Percentiles rank a stretch among this genome's conserved stretches.
Evolutionary conservation across 2,888 invertebrate genomes (phyloP).

Genomic region (Brassicogethes aeneus): DNA sequence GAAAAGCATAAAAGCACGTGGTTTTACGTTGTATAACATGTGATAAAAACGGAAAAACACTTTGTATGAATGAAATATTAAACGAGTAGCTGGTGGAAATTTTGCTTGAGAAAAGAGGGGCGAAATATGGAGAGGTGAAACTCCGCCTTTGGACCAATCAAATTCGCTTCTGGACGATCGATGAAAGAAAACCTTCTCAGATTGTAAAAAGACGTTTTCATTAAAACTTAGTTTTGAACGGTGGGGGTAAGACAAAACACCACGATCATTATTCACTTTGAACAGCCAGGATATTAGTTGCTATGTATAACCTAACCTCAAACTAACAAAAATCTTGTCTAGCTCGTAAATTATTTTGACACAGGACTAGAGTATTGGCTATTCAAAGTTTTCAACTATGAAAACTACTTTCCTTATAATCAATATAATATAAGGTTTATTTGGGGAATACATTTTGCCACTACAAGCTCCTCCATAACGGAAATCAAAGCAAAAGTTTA

Average conservation of each 20-base stretch:
- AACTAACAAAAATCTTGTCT: slow-evolving; percentile 39
- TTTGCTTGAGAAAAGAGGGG: slow-evolving; percentile 8
- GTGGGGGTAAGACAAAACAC: slow-evolving; percentile 35
- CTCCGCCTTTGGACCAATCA: slow-evolving; percentile 40
- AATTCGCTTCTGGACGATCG: slow-evolving; percentile 31
- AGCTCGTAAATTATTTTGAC: slow-evolving; percentile 43
- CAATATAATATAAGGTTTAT: slow-evolving; percentile 16
- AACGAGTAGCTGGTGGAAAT: slow-evolving; percentile 12
- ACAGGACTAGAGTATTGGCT: slow-evolving; percentile 36
- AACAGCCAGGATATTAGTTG: slow-evolving; percentile 40
- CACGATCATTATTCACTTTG: slow-evolving; percentile 41
- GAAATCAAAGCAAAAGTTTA: too few relatives aligned
- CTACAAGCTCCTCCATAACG: too few relatives aligned
- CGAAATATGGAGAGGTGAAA: slow-evolving; percentile 27
- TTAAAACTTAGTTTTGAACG: slow-evolving; percentile 31
- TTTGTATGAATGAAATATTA: slow-evolving; percentile 28
- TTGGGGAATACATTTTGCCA: background rate
- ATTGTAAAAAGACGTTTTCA: slow-evolving; percentile 42
- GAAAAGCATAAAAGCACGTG: slow-evolving; percentile 28
- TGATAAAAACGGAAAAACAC: slow-evolving; percentile 26
- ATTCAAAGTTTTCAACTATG: slow-evolving; percentile 26
- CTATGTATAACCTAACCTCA: slow-evolving; percentile 39
- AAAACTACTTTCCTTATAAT: slow-evolving; percentile 32
- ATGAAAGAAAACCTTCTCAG: slow-evolving; percentile 44
- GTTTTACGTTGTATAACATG: slow-evolving; percentile 24